Evolutionary conservation across 2,797 vertebrate genomes (phyloP), one percentile per base, ranked within the genome.

Genomic region (Acrossocheilus wenchowensis): DNA sequence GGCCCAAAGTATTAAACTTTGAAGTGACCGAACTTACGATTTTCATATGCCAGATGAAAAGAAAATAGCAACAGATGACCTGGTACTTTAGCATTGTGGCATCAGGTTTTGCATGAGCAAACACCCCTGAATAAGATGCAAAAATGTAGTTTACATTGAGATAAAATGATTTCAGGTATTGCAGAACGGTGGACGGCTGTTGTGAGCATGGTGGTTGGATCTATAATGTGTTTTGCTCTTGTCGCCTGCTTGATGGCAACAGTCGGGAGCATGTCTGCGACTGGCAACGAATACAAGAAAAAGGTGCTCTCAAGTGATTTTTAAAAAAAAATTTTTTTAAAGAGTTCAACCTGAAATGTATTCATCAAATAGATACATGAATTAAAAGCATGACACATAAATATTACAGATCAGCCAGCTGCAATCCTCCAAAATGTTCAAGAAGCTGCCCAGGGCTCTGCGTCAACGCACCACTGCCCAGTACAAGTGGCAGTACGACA

Each of bases 191-290:
- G 94, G 94, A 92, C 94, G 41, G 93, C 94, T 80, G 92, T 95
- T 92, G 92, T 94, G 81, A 95, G 95, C 91, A 95, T 95, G 95
- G 91, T 96, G 84, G 94, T 94, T 0, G 95, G 95, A 23, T 93
- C 91, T 64, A 69, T 95, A 74, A 94, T 95, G 93, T 95, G 94
- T 89, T 94, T 93, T 0, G 93, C 95, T 81, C 92, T 95, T 0
- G 93, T 95, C 52, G 93, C 94, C 66, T 95, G 94, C 69, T 88
- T 94, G 8, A 93, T 95, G 0, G 71, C 91, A 81, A 94, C 95
- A 90, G 93, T 96, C 8, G 92, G 92, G 36, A 93, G 92, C 88
- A 86, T 85, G 0, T 93, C 95, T 88, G 91, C 91, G 4, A 91
- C 94, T 0, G 90, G 93, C 68, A 94, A 94, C 71, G 93, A 93